Evolutionary conservation across 2,888 invertebrate species (phyloP), one percentile per base, ranked within the genome.

Genomic region (Lamproptera curius): DNA sequence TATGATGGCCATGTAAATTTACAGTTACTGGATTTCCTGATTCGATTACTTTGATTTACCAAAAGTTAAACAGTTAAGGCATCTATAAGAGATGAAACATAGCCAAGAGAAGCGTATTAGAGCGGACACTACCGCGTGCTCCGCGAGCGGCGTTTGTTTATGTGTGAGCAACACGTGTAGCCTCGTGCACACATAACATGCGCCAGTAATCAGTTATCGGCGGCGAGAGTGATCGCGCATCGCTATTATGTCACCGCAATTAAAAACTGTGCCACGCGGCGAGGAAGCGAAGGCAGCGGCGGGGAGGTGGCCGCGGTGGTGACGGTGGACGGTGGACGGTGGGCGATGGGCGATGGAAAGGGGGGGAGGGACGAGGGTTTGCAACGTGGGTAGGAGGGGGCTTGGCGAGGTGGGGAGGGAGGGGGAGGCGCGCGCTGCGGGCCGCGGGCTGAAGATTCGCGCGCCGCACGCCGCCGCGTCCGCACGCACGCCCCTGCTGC

Each of bases 161-260:
- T 76, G 67, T 68, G 56, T 62, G 59, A 52, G 59, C 59, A 64
- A 72, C 77, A 76, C 74, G 78, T 74, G 75, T 70, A 58, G 60
- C 61, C 61, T 62, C 61, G 62, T 61, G 65, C 66, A 62, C 66
- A 63, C 60, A 63, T 64, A 64, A 67, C 64, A 62, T 58, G 57
- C 62, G 61, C 55, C 46, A 61, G 70, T 69, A 68, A 73, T 73
- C 75, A 70, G 70, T 70, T 72, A 74, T 72, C 68, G 65, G 65
- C 58, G 69, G 66, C 64, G 68, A 76, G 74, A 75, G 76, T 71
- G 77, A 72, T 71, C 73, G 71, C 66, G 67, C 65, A 62, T 66
- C 65, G 62, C 58, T 52, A 52, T 62, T 67, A 70, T 57, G 55
- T 79, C 79, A 76, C 63, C 57, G 69, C 63, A 71, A 75, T 74